phyloP scores from a whole-genome alignment of 2,113 vertebrate species.

The Chamaea fasciata region DNA sequence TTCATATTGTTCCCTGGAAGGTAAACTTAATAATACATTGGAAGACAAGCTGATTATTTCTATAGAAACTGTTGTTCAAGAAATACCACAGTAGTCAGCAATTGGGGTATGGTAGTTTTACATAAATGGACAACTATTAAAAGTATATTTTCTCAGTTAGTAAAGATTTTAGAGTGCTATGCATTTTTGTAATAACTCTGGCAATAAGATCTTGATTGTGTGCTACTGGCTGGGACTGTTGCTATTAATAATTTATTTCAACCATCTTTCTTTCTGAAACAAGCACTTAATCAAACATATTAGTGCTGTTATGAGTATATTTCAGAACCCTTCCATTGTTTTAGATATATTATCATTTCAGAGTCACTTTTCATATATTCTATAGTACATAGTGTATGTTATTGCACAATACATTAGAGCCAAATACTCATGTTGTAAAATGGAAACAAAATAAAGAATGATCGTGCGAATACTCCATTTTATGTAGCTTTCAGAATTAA shows the following conservation, averaged over 20 bases:
- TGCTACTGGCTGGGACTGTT: background rate
- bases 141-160: background rate
- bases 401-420: background rate
- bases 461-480: fast-evolving
- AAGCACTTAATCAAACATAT: background rate
- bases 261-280: background rate
- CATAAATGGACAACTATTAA: background rate
- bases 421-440: background rate
- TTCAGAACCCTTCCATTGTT: background rate
- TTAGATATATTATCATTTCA: background rate
- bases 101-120: fast-evolving
- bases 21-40: background rate
- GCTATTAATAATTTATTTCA: background rate
- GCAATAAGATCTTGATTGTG: background rate
- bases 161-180: background rate
- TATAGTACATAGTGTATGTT: background rate
- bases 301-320: background rate
- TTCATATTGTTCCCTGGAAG: background rate
- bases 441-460: background rate
- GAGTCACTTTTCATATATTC: background rate
- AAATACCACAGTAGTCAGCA: background rate
- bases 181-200: background rate
- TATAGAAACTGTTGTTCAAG: background rate
- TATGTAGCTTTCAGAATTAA: background rate
- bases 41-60: background rate